Conservation (phyloP, 2,888 invertebrate species). For the Conomelus anceps region DNA sequence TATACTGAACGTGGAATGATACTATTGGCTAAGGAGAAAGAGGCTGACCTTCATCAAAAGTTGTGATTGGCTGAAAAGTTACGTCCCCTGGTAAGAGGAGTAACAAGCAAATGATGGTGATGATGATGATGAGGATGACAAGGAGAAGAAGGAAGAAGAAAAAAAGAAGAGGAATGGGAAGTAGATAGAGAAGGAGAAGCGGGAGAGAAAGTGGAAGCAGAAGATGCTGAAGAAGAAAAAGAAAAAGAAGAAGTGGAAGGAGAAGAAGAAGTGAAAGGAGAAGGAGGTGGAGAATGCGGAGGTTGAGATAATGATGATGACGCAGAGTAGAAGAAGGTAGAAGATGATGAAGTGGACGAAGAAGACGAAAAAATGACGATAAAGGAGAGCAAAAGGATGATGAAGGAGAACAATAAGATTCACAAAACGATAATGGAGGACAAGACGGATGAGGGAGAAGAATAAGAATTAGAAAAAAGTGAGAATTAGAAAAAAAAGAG, state of each 20-base stretch:
- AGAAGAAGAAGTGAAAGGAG: background rate
- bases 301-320: background rate
- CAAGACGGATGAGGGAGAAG: too few relatives aligned
- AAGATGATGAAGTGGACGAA: too few relatives aligned
- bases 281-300: background rate
- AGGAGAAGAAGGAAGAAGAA: background rate
- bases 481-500: too few relatives aligned
- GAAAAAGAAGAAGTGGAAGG: background rate
- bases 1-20: too few relatives aligned
- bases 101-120: too few relatives aligned
- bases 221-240: background rate
- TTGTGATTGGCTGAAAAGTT: too few relatives aligned
- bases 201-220: background rate
- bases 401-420: background rate
- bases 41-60: too few relatives aligned
- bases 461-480: too few relatives aligned
- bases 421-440: background rate
- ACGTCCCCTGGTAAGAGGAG: too few relatives aligned
- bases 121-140: too few relatives aligned
- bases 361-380: too few relatives aligned
- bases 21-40: too few relatives aligned
- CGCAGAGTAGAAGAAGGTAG: background rate
- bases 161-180: background rate
- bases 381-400: background rate
- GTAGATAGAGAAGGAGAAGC: background rate